phyloP scores from a whole-genome alignment of 2,113 vertebrate genomes.

The Antechinus stuartii region DNA sequence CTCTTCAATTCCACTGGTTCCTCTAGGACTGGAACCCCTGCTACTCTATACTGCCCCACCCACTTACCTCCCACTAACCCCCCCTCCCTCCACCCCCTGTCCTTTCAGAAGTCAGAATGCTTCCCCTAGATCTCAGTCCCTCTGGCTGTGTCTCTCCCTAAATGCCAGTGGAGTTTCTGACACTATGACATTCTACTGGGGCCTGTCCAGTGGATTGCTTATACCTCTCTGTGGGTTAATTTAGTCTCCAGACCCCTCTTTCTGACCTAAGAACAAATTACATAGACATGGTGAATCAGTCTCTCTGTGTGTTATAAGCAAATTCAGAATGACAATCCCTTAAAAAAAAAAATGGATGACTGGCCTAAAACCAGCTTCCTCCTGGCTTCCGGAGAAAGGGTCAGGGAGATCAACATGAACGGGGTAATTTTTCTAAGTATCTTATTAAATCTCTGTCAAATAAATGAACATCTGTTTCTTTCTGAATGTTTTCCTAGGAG shows the following conservation, averaged over 20 bases:
- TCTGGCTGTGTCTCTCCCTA: neutral
- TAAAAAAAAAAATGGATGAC: neutral
- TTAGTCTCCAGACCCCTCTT: neutral
- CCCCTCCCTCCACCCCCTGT: neutral
- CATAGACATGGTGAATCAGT: neutral
- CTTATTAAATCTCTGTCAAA: slow-evolving; percentile 64
- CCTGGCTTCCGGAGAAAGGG: slow-evolving; percentile 48
- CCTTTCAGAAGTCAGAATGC: neutral
- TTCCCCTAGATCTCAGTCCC: neutral
- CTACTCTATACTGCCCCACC: neutral
- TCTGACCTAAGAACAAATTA: neutral
- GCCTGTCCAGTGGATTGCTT: neutral
- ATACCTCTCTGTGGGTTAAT: neutral
- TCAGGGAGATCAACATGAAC: slow-evolving; percentile 30
- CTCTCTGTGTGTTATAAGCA: neutral
- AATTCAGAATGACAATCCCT: neutral
- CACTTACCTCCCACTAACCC: too few species aligned
- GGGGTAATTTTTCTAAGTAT: slow-evolving; percentile 67
- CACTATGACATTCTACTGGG: neutral
- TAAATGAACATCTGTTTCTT: slow-evolving; percentile 74
- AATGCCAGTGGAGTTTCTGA: neutral
- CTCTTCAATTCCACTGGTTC: neutral
- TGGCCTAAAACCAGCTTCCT: slow-evolving; percentile 14
- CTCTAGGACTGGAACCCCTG: neutral
- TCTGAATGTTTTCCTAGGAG: slow-evolving; percentile 57